Evolutionary conservation across 2,888 invertebrate genomes (phyloP).

Genomic region (Hyalella azteca): DNA sequence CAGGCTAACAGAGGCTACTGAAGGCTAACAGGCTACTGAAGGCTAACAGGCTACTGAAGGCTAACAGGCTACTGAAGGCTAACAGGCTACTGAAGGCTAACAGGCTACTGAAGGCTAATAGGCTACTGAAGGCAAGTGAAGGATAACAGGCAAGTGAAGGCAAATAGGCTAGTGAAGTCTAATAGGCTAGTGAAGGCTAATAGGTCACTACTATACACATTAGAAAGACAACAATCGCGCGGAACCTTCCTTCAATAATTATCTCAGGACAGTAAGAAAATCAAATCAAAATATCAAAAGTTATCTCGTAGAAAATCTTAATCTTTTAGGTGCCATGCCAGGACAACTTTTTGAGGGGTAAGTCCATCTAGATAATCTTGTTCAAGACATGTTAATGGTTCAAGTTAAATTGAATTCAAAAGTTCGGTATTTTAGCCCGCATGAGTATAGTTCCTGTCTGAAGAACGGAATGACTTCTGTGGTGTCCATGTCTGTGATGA

Average conservation of each 20-base stretch:
- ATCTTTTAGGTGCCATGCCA: not conserved
- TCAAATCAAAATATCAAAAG: not conserved
- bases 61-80: too few species aligned
- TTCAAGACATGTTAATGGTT: constrained; percentile 21
- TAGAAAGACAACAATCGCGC: not conserved
- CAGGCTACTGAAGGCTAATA: too few species aligned
- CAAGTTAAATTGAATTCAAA: constrained; percentile 17
- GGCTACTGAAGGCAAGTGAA: too few species aligned
- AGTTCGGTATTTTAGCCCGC: constrained; percentile 1
- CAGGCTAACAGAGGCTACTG: too few species aligned
- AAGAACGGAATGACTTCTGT: not conserved
- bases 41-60: too few species aligned
- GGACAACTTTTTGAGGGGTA: not conserved
- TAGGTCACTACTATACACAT: not conserved
- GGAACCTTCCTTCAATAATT: not conserved
- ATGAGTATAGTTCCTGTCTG: not conserved
- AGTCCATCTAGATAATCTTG: constrained; percentile 18
- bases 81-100: too few species aligned
- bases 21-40: too few species aligned
- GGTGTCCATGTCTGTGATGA: not conserved
- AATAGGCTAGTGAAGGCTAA: not conserved
- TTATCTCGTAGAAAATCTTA: not conserved
- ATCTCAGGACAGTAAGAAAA: not conserved
- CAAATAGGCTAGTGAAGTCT: too few species aligned
- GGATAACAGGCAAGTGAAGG: too few species aligned